Conservation (phyloP, 2,113 vertebrate genomes). For the Phaetusa simplex region DNA sequence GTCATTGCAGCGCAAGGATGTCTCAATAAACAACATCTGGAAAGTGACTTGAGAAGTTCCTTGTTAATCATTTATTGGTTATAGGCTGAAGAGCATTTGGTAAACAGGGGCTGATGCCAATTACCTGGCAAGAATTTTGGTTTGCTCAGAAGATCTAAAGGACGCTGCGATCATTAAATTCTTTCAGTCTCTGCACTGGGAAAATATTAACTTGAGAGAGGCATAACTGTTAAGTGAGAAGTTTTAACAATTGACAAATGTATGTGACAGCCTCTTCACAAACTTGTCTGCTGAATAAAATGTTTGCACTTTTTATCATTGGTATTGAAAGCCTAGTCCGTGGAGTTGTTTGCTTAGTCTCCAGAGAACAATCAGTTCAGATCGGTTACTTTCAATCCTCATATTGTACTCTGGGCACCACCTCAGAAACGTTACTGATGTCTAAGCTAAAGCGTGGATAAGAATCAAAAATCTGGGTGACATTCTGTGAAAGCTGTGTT, state of each 20-base stretch:
- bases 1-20: constrained; percentile 69
- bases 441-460: not conserved
- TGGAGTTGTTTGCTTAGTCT: constrained; percentile 40
- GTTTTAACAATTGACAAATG: constrained; percentile 36
- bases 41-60: constrained; percentile 56
- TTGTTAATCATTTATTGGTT: constrained; percentile 65
- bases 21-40: constrained; percentile 74
- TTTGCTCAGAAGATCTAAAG: constrained; percentile 46
- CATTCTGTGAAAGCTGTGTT: not conserved
- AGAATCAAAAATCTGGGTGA: not conserved
- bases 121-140: constrained; percentile 42
- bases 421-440: not conserved
- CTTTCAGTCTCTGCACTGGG: constrained; percentile 38
- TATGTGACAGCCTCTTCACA: constrained; percentile 49
- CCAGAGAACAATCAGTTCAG: constrained; percentile 28
- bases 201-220: constrained; percentile 50
- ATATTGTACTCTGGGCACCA: not conserved
- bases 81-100: constrained; percentile 50
- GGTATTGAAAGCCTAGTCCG: not conserved
- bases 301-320: constrained; percentile 64
- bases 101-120: constrained; percentile 37
- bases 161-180: constrained; percentile 35
- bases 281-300: constrained; percentile 38
- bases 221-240: constrained; percentile 38
- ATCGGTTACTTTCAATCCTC: not conserved